A percentile compares a stretch with the other conserved stretches of the same genome.
These are phyloP conservation scores for Candidula unifasciata DNA, from an alignment of 2,888 invertebrate genomes.

Conservation along the genomic window DNA sequence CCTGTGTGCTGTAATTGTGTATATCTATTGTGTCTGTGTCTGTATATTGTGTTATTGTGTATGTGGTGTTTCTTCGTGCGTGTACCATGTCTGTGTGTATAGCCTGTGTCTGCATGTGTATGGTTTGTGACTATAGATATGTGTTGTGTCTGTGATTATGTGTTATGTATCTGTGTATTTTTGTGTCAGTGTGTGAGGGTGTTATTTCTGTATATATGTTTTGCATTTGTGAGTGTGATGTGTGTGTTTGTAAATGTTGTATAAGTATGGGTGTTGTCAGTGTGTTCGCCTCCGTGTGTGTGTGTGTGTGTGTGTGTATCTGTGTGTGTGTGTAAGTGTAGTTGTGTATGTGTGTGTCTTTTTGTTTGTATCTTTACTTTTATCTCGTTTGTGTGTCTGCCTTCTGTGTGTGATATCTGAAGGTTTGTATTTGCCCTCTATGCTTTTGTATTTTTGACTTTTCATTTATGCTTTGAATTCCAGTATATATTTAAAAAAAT, in stretches of 20 bases:
- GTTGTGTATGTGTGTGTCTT: slow-evolving; percentile 23
- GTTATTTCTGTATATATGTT: background rate
- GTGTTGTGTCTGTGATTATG: background rate
- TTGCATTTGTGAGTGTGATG: slow-evolving; percentile 27
- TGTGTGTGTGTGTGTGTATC: slow-evolving; percentile 4
- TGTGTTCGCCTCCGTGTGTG: slow-evolving; percentile 16
- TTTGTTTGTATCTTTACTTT: slow-evolving; percentile 38
- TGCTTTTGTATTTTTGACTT: too few species aligned
- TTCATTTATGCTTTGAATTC: too few species aligned
- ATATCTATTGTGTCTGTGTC: too few species aligned
- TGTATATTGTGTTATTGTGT: too few species aligned
- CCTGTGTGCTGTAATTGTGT: too few species aligned
- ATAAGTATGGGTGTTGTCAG: slow-evolving; percentile 4
- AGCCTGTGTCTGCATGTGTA: background rate
- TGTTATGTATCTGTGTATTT: background rate
- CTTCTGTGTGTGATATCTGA: too few species aligned
- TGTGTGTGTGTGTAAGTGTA: slow-evolving; percentile 31
- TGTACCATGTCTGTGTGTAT: slow-evolving; percentile 18
- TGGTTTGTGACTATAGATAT: slow-evolving; percentile 1
- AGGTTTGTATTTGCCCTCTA: too few species aligned
- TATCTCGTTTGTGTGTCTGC: too few species aligned
- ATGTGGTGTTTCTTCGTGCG: too few species aligned
- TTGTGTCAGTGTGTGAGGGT: background rate
- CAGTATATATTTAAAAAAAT: too few species aligned
- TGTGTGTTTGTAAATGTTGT: slow-evolving; percentile 35